Conservation (phyloP, 2,797 vertebrate genomes). For the Enteromius unitaeniatus region DNA sequence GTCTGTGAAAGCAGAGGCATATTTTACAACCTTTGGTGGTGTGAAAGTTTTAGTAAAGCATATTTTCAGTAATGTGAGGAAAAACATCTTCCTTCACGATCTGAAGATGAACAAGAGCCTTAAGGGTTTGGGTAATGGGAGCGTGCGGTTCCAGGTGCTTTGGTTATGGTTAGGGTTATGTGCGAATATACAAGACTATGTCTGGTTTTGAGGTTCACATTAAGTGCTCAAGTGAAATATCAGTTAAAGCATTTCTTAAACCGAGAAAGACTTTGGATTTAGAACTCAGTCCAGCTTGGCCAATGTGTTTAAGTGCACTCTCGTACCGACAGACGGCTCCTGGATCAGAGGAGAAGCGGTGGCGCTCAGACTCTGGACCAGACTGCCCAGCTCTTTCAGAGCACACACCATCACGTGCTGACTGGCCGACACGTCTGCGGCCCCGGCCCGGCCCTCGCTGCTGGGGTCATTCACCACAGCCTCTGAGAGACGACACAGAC, state of each 20-base stretch:
- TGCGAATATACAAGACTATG: too few relatives aligned
- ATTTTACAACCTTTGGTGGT: too few relatives aligned
- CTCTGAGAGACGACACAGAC: constrained; percentile 74
- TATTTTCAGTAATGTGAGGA: too few relatives aligned
- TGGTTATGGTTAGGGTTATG: too few relatives aligned
- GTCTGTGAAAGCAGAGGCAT: too few relatives aligned
- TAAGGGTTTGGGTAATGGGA: too few relatives aligned
- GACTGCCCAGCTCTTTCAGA: constrained; percentile 94
- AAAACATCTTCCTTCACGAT: too few relatives aligned
- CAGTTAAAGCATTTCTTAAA: neutral
- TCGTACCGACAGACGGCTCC: constrained; percentile 91
- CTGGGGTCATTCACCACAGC: constrained; percentile 94
- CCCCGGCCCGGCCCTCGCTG: constrained; percentile 91
- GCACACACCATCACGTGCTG: constrained; percentile 99
- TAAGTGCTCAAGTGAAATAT: too few relatives aligned
- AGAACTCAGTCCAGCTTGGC: neutral
- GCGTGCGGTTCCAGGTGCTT: too few relatives aligned
- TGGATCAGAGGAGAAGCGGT: constrained; percentile 97
- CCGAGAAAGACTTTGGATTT: neutral
- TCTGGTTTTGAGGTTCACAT: neutral
- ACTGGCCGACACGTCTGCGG: constrained; percentile 93
- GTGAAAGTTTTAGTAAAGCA: too few relatives aligned
- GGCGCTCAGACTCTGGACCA: constrained; percentile 95
- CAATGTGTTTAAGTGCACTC: neutral
- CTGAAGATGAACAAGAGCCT: too few relatives aligned